Percentiles rank a stretch among this genome's conserved stretches.
phyloP scores from a whole-genome alignment of 2,113 vertebrate genomes.

The Sterrhoptilus dennistouni region DNA sequence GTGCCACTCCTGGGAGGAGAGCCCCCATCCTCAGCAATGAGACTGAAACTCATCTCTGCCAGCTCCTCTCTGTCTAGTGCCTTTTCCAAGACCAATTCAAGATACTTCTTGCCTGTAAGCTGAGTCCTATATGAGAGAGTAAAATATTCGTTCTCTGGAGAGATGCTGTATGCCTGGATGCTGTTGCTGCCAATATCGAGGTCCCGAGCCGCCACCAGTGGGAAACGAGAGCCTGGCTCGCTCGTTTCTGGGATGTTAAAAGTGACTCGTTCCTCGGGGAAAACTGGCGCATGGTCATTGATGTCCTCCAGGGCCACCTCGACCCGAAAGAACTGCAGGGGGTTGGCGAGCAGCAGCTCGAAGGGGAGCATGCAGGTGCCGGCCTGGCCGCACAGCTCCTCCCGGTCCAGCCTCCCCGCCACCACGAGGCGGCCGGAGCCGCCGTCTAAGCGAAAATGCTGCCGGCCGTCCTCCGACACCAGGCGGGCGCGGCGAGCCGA shows the following conservation, averaged over 20 bases:
- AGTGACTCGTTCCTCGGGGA: not conserved
- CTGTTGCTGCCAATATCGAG: too few species aligned
- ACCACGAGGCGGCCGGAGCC: slow-evolving; percentile 66
- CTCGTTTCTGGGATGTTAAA: rapidly evolving
- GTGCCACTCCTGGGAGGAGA: too few species aligned
- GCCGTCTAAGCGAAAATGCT: slow-evolving; percentile 35
- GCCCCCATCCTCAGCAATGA: too few species aligned
- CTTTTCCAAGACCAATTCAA: too few species aligned
- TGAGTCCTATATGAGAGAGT: too few species aligned
- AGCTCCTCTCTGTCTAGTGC: too few species aligned
- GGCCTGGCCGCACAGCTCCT: slow-evolving; percentile 66
- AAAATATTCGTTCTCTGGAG: too few species aligned
- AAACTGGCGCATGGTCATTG: slow-evolving; percentile 68
- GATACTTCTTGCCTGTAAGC: rapidly evolving
- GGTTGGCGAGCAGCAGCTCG: slow-evolving; percentile 71
- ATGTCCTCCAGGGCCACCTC: slow-evolving; percentile 64
- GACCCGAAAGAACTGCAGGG: slow-evolving; percentile 65
- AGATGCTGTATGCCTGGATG: too few species aligned
- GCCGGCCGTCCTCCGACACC: slow-evolving; percentile 69
- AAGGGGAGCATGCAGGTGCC: slow-evolving; percentile 31
- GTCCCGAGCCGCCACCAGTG: rapidly evolving
- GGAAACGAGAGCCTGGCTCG: rapidly evolving
- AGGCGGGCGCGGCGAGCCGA: slow-evolving; percentile 72
- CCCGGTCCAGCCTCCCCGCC: slow-evolving; percentile 63
- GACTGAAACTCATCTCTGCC: too few species aligned